These are phyloP conservation scores for Spea hammondii DNA, from an alignment of 2,797 vertebrate species.

Conservation along the genomic window DNA sequence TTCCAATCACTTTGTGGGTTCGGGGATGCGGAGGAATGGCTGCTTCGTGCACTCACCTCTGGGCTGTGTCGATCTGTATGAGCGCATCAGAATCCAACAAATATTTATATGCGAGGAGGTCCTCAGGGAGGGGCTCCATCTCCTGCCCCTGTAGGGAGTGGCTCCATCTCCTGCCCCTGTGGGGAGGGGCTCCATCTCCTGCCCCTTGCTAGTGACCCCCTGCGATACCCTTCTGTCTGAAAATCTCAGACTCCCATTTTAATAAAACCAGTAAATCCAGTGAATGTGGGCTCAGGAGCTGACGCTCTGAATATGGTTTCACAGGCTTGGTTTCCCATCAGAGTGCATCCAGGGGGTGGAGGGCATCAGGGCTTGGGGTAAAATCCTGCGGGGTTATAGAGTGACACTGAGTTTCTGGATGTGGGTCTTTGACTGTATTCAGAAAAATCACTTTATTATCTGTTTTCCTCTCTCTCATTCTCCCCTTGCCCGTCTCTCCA, in stretches of 20 bases:
- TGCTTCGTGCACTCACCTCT: constrained; percentile 9
- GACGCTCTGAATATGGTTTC: not conserved
- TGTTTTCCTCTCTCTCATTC: not conserved
- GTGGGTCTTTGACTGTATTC: not conserved
- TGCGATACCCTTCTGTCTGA: no score
- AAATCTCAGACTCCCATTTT: no score
- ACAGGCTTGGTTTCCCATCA: not conserved
- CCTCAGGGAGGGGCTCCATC: constrained; percentile 20
- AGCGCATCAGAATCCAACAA: constrained; percentile 19
- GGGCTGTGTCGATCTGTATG: constrained; percentile 26
- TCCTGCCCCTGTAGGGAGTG: constrained; percentile 3
- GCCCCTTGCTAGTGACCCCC: not conserved
- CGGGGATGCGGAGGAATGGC: not conserved
- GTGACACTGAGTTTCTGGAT: not conserved
- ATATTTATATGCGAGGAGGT: constrained; percentile 41
- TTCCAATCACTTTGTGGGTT: not conserved
- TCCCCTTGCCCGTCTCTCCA: not conserved
- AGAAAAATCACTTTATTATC: not conserved
- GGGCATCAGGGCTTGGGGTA: not conserved
- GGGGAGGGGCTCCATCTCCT: not conserved
- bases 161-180: not conserved
- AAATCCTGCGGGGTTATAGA: not conserved
- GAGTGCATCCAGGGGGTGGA: not conserved
- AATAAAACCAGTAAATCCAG: no score
- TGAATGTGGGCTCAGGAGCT: not conserved